phyloP scores from a whole-genome alignment of 1,140 invertebrate species.

The Metaphire vulgaris region DNA sequence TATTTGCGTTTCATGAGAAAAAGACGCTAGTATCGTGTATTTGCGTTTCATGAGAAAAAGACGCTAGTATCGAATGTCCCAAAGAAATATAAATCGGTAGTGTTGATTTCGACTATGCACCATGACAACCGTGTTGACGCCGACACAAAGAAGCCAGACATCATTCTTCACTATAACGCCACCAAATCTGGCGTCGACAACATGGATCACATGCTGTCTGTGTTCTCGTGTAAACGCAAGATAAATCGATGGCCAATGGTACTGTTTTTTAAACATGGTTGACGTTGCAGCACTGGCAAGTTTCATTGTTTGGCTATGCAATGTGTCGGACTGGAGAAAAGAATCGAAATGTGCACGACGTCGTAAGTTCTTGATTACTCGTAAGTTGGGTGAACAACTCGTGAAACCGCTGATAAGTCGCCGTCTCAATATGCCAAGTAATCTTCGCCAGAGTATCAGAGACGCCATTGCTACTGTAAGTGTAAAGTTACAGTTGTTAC shows the following conservation, averaged over 20 bases:
- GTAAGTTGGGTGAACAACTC: no score
- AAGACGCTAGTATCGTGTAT: not conserved
- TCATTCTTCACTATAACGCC: constrained; percentile 31
- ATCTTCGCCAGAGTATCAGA: no score
- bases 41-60: constrained; percentile 11
- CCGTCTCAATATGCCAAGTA: no score
- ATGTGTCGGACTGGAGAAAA: constrained; percentile 21
- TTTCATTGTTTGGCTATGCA: constrained; percentile 23
- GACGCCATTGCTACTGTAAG: no score
- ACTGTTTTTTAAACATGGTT: constrained; percentile 34
- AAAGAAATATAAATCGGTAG: constrained; percentile 33
- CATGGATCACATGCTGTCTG: constrained; percentile 30
- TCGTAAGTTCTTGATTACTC: no score
- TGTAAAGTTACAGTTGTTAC: no score
- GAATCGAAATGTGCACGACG: no score
- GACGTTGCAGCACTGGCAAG: constrained; percentile 31
- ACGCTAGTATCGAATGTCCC: constrained; percentile 34
- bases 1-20: not conserved
- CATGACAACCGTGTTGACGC: constrained; percentile 5
- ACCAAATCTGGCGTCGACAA: constrained; percentile 30
- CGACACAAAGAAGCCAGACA: constrained; percentile 25
- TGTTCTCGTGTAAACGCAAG: constrained; percentile 31
- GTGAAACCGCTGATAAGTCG: no score
- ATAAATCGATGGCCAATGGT: constrained; percentile 34
- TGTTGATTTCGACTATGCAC: constrained; percentile 26